Evolutionary conservation across 1,140 invertebrate genomes (phyloP), one percentile per base, ranked within the genome.

Genomic region (Solenopsis fugax): DNA sequence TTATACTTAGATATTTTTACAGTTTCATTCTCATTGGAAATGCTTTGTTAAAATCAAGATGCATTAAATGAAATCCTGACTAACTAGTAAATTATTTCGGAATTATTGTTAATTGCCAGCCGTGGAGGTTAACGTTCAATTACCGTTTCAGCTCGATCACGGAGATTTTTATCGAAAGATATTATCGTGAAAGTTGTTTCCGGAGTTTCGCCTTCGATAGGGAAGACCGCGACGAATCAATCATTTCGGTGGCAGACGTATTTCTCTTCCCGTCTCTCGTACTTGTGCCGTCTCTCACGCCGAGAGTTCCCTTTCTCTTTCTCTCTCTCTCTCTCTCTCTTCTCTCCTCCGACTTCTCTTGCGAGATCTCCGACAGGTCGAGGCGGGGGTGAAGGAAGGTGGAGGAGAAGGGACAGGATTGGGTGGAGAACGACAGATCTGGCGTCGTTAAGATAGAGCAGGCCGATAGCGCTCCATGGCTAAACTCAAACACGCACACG

Each of bases 371-470:
- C 89, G 89, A 90, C 85, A 90, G 89, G 72, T 80, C 73, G 67
- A 10, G 41, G 67, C 54, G 62, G 64, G 85, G 41, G 54, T 12
- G 80, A 80, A 72, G 76, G 84, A 65, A 29, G 64, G 52, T 13
- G 34, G 86, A 24, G 75, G 29, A 29, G 29, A 9, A 54, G 54
- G 6, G 24, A 37, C 21, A 65, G 87, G 87, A 86, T 62, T 48
- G 76, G 62, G 84, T 65, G 73, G 72, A 71, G 80, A 87, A 85
- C 89, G 91, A 93, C 90, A 90, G 92, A 92, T 93, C 89, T 89
- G 81, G 87, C 86, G 87, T 93, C 90, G 92, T 92, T 93, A 92
- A 93, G 93, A 93, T 93, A 91, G 85, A 92, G 87, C 76, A 41
- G 69, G 2, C 76, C 85, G 93, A 93, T 93, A 93, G 75, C 89